Percentiles rank a stretch among this genome's conserved stretches.
phyloP scores from a whole-genome alignment of 1,140 invertebrate genomes.

The Mactra quadrangularis region DNA sequence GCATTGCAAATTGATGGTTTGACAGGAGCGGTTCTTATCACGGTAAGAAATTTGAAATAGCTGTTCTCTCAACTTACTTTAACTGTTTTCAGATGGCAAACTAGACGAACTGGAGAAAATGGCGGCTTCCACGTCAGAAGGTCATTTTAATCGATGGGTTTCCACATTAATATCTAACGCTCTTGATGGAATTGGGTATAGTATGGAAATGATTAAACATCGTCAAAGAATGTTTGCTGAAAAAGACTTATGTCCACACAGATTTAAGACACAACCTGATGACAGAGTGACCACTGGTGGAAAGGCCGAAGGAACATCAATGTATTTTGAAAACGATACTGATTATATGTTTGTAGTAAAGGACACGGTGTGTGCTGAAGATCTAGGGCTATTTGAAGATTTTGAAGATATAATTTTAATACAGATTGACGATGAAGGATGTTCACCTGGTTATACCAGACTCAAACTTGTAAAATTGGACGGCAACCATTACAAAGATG shows the following conservation, averaged over 20 bases:
- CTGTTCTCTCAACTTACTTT: no score
- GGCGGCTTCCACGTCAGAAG: no score
- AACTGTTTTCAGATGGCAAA: no score
- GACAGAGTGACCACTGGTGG: slow-evolving; percentile 10
- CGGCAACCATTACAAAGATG: not conserved
- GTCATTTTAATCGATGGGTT: no score
- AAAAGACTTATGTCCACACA: not conserved
- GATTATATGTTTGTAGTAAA: slow-evolving; percentile 8
- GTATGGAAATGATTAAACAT: slow-evolving; percentile 26
- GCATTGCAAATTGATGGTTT: no score
- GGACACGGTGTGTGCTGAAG: slow-evolving; percentile 5
- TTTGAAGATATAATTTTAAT: not conserved
- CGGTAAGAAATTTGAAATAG: no score
- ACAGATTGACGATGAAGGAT: not conserved
- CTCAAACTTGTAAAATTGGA: not conserved
- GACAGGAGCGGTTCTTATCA: no score
- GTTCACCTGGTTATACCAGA: slow-evolving; percentile 4
- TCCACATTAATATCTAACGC: not conserved
- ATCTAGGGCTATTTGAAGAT: not conserved
- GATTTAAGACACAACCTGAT: not conserved
- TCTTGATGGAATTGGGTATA: not conserved
- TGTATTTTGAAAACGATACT: slow-evolving; percentile 23
- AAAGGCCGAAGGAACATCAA: slow-evolving; percentile 12
- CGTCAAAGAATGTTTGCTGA: slow-evolving; percentile 14
- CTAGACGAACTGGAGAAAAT: no score